Conservation (phyloP, 2,113 vertebrate genomes). For the Pachycephala philippinensis region DNA sequence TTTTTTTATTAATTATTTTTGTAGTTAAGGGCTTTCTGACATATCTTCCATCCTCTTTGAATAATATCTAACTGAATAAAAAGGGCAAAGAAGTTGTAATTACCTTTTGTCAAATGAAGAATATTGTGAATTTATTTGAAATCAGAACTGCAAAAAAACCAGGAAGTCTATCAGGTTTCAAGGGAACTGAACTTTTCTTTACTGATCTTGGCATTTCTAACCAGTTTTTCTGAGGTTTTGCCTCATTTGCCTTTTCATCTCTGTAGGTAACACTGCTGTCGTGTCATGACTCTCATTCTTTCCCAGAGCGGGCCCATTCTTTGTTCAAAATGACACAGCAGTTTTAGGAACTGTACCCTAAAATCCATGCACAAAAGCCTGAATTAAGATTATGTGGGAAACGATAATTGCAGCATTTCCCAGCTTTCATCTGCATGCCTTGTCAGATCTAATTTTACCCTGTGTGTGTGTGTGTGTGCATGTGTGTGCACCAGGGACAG, state of each 20-base stretch:
- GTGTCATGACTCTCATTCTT: neutral
- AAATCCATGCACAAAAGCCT: neutral
- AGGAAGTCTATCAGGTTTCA: neutral
- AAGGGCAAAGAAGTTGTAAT: neutral
- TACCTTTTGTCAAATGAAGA: neutral
- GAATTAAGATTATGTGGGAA: neutral
- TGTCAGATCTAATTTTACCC: slow-evolving; percentile 35
- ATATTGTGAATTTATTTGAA: neutral
- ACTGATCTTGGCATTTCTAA: neutral
- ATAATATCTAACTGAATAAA: neutral
- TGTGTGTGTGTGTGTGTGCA: neutral
- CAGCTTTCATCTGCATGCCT: slow-evolving; percentile 19
- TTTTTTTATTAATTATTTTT: neutral
- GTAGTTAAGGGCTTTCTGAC: neutral
- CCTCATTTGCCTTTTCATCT: neutral
- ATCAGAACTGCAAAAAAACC: neutral
- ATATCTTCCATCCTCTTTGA: neutral
- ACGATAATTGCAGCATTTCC: neutral
- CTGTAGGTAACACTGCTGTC: neutral
- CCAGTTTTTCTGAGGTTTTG: neutral
- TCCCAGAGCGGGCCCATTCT: neutral
- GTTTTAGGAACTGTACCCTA: neutral
- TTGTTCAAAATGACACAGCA: neutral
- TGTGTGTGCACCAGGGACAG: neutral
- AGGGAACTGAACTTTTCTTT: neutral